Evolutionary conservation across 2,797 vertebrate genomes (phyloP), one percentile per base, ranked within the genome.

Genomic region (Heliangelus exortis): DNA sequence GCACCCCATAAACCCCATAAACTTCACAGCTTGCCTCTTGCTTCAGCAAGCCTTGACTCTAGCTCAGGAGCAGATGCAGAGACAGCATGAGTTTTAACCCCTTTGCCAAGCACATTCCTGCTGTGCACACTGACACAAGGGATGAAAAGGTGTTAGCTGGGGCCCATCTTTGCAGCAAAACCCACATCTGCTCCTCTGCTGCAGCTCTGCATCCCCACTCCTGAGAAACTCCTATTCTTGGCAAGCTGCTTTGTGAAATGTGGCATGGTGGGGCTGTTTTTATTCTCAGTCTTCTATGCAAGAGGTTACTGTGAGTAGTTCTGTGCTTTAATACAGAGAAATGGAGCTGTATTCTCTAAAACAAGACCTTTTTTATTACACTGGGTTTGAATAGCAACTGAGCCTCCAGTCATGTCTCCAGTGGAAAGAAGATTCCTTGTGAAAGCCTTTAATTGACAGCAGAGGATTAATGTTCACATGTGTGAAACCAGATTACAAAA

Each of bases 291-390:
- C 84, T 22, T 92, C 91, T 95, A 57, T 81, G 92, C 74, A 55
- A 72, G 87, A 96, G 88, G 72, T 92, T 95, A 95, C 93, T 78
- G 62, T 91, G 82, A 80, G 87, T 62, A 75, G 68, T 87, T 96
- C 92, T 90, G 73, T 95, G 95, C 96, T 96, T 95, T 91, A 95
- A 95, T 95, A 92, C 92, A 95, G 88, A 96, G 73, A 96, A 94
- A 69, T 66, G 91, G 82, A 96, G 59, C 90, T 95, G 75, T 94
- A 51, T 96, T 96, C 68, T 93, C 93, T 91, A 92, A 92, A 96
- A 51, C 45, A 92, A 95, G 89, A 79, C 71, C 88, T 78, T 95
- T 93, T 89, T 94, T 96, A 95, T 95, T 92, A 93, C 93, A 75
- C 82, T 97, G 92, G 91, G 75, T 95, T 96, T 95, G 90, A 96